phyloP scores from a whole-genome alignment of 2,797 vertebrate species.

The Loris lydekkerianus region DNA sequence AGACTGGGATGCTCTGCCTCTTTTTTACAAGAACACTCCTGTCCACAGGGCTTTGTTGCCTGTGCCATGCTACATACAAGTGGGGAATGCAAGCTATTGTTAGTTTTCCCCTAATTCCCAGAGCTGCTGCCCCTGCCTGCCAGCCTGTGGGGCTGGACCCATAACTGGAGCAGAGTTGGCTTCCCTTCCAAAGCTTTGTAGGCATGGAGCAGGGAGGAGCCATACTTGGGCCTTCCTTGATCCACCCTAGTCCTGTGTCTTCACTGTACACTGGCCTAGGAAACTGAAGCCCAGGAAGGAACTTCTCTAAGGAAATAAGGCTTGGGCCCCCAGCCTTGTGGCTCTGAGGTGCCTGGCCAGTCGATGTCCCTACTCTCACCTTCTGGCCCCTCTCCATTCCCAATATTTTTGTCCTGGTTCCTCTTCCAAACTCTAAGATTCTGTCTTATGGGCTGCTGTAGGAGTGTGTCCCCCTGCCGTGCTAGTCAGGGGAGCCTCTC shows the following conservation, averaged over 20 bases:
- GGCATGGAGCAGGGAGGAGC: background rate
- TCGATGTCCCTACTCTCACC: background rate
- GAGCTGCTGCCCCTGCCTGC: background rate
- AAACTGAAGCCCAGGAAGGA: background rate
- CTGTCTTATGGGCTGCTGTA: background rate
- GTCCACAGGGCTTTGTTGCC: background rate
- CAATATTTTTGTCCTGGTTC: background rate
- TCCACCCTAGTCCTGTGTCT: background rate
- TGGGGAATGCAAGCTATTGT: rapidly evolving
- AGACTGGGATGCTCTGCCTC: background rate
- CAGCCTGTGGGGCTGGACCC: background rate
- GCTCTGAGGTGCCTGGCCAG: background rate
- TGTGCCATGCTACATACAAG: rapidly evolving
- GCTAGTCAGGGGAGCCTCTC: background rate
- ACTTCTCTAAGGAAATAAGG: background rate
- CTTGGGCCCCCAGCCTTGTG: background rate
- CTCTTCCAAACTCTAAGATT: background rate
- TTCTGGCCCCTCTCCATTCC: slow-evolving; percentile 1
- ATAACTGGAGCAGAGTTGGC: background rate
- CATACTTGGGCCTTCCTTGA: background rate
- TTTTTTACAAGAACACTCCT: background rate
- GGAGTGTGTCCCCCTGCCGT: background rate
- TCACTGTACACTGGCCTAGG: background rate
- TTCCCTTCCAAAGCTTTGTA: background rate
- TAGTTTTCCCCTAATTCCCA: background rate